These are phyloP conservation scores for Crambe crambe DNA, from an alignment of 37 sponge, comb jelly and placozoan species.

Conservation along the genomic window DNA sequence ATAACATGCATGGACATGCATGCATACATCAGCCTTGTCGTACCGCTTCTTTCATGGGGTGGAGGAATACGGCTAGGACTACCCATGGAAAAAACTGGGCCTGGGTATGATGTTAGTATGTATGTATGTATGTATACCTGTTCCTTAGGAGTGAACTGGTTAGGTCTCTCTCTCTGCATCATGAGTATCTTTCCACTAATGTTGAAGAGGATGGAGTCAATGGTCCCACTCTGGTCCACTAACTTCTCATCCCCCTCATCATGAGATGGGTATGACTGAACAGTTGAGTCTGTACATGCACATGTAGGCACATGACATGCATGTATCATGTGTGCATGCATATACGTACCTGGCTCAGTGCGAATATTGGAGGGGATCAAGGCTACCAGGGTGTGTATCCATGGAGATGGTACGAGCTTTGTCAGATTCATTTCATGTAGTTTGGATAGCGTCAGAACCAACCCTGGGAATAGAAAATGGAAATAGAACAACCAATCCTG, in stretches of 20 bases:
- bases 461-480: background rate
- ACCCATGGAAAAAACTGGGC: background rate
- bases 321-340: too few species aligned
- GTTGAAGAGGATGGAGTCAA: conserved; percentile 67
- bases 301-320: too few species aligned
- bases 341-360: conserved; percentile 31
- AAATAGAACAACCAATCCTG: background rate
- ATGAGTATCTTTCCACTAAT: conserved; percentile 66
- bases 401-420: conserved; percentile 31
- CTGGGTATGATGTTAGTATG: background rate
- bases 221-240: background rate
- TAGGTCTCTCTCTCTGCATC: conserved; percentile 51
- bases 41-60: background rate
- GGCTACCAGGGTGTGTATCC: conserved; percentile 37
- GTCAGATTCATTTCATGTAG: conserved; percentile 33
- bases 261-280: too few species aligned
- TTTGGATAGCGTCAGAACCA: conserved; percentile 4
- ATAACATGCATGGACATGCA: background rate
- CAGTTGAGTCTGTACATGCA: too few species aligned
- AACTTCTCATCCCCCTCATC: background rate
- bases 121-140: background rate
- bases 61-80: background rate
- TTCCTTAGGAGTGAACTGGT: conserved; percentile 8
- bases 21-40: background rate
- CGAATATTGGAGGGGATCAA: conserved; percentile 44